Conservation (phyloP, 2,113 vertebrate species). For the Thermophis baileyi region DNA sequence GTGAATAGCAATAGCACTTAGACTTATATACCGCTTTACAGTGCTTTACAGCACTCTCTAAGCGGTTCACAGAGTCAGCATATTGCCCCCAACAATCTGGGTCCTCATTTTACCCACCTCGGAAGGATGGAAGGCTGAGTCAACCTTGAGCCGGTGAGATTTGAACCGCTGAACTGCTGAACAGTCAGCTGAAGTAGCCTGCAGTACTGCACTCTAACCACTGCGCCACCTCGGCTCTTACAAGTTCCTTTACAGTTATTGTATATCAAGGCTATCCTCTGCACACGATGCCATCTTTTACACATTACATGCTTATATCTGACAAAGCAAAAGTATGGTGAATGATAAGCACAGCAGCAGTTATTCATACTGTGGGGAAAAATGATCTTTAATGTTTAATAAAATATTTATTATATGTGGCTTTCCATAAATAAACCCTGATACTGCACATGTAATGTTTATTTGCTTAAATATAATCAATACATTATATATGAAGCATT, state of each 20-base stretch:
- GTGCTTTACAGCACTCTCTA: too few relatives aligned
- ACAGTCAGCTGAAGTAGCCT: too few relatives aligned
- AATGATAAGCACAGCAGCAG: background rate
- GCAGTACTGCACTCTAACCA: too few relatives aligned
- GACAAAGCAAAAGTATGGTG: background rate
- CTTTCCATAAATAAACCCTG: background rate
- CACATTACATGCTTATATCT: background rate
- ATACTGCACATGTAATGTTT: background rate
- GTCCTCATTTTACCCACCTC: too few relatives aligned
- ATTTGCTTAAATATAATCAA: constrained; percentile 19
- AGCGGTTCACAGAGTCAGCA: too few relatives aligned
- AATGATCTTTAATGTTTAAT: background rate
- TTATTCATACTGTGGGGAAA: background rate
- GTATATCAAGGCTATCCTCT: background rate
- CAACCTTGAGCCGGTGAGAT: too few relatives aligned
- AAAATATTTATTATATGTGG: background rate
- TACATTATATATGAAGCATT: constrained; percentile 5
- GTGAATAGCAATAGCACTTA: too few relatives aligned
- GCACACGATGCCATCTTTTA: background rate
- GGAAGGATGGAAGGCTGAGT: too few relatives aligned
- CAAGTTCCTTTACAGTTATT: background rate
- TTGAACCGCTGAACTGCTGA: too few relatives aligned
- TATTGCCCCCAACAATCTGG: too few relatives aligned
- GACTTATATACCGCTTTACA: too few relatives aligned
- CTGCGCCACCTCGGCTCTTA: too few relatives aligned